Evolutionary conservation across 2,797 vertebrate genomes (phyloP), one percentile per base, ranked within the genome.

Genomic region (Pseudochirops corinnae): DNA sequence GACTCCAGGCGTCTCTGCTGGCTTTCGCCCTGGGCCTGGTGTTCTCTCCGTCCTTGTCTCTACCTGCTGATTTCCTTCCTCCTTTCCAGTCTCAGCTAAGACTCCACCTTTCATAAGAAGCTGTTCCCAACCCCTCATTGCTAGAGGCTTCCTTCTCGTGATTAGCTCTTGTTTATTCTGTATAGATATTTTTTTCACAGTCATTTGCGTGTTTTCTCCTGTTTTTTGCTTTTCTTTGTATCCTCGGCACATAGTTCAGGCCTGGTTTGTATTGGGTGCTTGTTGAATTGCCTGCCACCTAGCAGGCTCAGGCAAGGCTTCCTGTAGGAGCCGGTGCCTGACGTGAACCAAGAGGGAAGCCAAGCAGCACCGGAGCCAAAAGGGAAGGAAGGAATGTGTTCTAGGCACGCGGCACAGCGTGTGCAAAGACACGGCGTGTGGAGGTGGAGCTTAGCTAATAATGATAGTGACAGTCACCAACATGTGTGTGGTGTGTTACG

Each of bases 11-110:
- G 14, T n/a, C 9, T 29, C 0, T 4, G 13, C 29, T 31, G 58
- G 31, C 60, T 62, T 3, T 33, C 16, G 33, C 5, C 33, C 62
- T 14, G 16, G 4, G 33, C 26, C 33, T n/a, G 62, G 62, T 1
- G 4, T 16, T n/a, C 62, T n/a, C 14, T 62, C 53, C 53, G 0
- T 9, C 53, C 53, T 53, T 7, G 6, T 53, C 53, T 53, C 10
- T 10, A 0, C 53, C 60, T 4, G 31, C 33, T 56, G 1, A 0
- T 4, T 0, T n/a, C 33, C 14, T 1, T 13, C 21, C 14, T 5
- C 62, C 62, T 67, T 67, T 67, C 62, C n/a, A 5, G 62, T 33
- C 13, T 67, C 33, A 16, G 4, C 62, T n/a, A 67, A n/a, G 5
- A n/a, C 14, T 4, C 33, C 33, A 1, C 33, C 62, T 67, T 67